phyloP scores from a whole-genome alignment of 1,140 invertebrate species.

The Aricia agestis region DNA sequence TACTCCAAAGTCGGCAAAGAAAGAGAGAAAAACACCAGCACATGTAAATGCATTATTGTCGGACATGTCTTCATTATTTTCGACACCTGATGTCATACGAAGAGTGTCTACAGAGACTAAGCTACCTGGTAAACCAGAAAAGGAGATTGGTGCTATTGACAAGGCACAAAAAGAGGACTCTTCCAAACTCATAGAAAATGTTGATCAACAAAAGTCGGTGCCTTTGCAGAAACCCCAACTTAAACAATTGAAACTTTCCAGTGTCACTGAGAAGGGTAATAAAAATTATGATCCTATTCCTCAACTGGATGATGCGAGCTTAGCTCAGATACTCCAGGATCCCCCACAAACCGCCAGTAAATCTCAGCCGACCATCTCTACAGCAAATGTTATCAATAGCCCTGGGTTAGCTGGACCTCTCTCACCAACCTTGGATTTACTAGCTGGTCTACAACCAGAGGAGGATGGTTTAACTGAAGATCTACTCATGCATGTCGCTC shows the following conservation, averaged over 20 bases:
- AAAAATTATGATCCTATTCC: constrained; percentile 64
- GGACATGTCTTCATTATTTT: constrained; percentile 82
- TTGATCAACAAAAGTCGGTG: constrained; percentile 46
- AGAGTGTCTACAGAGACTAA: constrained; percentile 77
- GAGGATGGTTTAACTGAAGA: constrained; percentile 81
- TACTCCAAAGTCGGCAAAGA: constrained; percentile 75
- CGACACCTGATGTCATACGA: constrained; percentile 86
- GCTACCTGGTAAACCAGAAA: constrained; percentile 36
- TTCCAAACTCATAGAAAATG: constrained; percentile 36
- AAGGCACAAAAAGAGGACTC: constrained; percentile 47
- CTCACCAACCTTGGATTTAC: constrained; percentile 68
- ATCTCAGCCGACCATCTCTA: constrained; percentile 68
- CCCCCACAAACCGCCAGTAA: constrained; percentile 44
- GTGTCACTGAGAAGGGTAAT: constrained; percentile 44
- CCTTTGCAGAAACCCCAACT: constrained; percentile 47
- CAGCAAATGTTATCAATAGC: constrained; percentile 66
- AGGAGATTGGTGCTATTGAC: constrained; percentile 34
- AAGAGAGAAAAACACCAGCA: constrained; percentile 82
- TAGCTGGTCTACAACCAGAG: constrained; percentile 69
- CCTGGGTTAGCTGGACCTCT: constrained; percentile 61
- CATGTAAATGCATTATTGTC: constrained; percentile 78
- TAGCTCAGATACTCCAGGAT: constrained; percentile 70
- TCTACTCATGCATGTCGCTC: constrained; percentile 81
- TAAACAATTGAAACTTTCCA: constrained; percentile 45
- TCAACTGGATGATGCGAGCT: constrained; percentile 67